Evolutionary conservation across 2,797 vertebrate genomes (phyloP).

Genomic region (Premnoplex brunnescens): DNA sequence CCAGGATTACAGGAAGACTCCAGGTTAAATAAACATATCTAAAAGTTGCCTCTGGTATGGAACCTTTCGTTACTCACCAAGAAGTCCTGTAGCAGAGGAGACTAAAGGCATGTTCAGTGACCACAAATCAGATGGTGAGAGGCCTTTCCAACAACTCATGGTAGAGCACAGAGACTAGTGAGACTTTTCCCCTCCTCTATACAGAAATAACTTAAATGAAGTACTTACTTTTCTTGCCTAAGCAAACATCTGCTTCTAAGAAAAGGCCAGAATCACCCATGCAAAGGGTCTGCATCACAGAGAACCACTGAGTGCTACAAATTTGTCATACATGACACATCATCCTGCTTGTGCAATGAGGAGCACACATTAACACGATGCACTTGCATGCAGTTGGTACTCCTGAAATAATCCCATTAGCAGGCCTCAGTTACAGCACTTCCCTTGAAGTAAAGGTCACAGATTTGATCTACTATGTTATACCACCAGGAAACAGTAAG

Average conservation of each 20-base stretch:
- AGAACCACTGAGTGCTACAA: neutral
- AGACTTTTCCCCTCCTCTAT: neutral
- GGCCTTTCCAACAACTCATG: neutral
- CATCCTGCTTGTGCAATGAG: neutral
- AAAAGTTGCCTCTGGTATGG: neutral
- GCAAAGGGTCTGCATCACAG: neutral
- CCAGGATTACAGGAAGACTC: neutral
- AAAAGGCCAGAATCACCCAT: neutral
- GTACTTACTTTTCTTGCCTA: neutral
- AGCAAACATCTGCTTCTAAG: neutral
- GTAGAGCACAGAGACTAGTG: neutral
- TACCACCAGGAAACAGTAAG: neutral
- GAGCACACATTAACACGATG: neutral
- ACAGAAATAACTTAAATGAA: neutral
- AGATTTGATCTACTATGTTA: neutral
- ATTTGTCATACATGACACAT: neutral
- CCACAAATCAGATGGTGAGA: neutral
- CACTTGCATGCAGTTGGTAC: neutral
- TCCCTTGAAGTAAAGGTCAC: neutral
- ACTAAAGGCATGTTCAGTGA: neutral
- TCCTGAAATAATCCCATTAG: neutral
- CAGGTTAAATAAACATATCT: neutral
- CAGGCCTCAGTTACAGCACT: neutral
- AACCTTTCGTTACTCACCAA: neutral
- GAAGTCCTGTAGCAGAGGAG: neutral